phyloP scores from a whole-genome alignment of 1,140 invertebrate genomes.

The Philaenus spumarius region DNA sequence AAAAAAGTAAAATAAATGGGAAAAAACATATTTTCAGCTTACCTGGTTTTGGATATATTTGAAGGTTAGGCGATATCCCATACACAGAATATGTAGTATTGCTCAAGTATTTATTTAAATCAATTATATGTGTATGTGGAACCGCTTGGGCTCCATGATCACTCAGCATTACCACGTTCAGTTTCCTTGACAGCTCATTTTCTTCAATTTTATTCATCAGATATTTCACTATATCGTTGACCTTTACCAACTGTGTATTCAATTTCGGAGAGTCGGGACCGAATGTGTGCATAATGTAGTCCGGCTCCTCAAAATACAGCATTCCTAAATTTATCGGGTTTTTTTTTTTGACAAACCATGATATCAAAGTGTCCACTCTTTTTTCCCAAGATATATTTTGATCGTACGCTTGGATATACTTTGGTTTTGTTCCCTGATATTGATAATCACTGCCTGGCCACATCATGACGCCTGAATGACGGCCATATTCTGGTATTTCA shows the following conservation, averaged over 20 bases:
- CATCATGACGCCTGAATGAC: conserved; percentile 52
- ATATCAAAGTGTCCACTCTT: conserved; percentile 52
- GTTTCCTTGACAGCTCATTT: conserved; percentile 45
- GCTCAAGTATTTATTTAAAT: conserved; percentile 49
- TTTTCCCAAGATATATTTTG: conserved; percentile 43
- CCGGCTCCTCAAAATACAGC: conserved; percentile 68
- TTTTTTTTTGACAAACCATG: conserved; percentile 54
- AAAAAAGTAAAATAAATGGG: too few species aligned
- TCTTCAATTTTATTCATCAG: conserved; percentile 39
- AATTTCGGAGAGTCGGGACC: conserved; percentile 44
- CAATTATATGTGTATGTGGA: conserved; percentile 45
- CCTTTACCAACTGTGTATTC: conserved; percentile 42
- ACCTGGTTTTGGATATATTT: conserved; percentile 49
- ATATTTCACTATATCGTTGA: conserved; percentile 52
- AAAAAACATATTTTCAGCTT: conserved; percentile 23
- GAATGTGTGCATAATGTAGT: conserved; percentile 47
- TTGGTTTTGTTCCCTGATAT: conserved; percentile 44
- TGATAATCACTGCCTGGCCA: conserved; percentile 49
- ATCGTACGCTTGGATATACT: conserved; percentile 45
- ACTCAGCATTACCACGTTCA: conserved; percentile 63
- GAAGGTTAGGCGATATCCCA: conserved; percentile 42
- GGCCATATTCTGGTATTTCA: conserved; percentile 40
- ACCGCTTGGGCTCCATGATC: conserved; percentile 67
- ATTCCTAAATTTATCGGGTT: conserved; percentile 55
- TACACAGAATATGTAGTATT: conserved; percentile 42